Conservation (phyloP, 2,797 vertebrate genomes). For the Microcaecilia unicolor region DNA sequence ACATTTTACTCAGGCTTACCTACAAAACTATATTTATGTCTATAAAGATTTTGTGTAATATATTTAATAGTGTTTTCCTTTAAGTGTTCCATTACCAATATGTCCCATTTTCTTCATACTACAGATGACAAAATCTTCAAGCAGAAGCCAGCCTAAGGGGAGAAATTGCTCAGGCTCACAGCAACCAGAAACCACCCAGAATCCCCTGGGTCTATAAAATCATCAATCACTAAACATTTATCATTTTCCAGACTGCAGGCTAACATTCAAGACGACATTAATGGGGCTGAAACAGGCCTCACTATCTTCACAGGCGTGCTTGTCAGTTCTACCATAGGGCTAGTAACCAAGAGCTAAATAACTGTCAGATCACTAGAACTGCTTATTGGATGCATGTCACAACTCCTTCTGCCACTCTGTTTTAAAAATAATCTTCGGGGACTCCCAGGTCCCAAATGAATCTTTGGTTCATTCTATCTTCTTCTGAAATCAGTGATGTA, state of each 20-base stretch:
- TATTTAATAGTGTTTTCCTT: no score
- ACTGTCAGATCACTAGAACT: constrained; percentile 48
- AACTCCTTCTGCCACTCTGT: constrained; percentile 30
- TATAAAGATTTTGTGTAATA: constrained; percentile 3
- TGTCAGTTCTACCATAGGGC: constrained; percentile 56
- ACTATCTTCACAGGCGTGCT: constrained; percentile 38
- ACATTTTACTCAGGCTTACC: background rate
- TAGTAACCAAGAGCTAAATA: constrained; percentile 49
- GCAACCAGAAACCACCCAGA: constrained; percentile 23
- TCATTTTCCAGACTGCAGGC: constrained; percentile 55
- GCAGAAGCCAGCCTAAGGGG: constrained; percentile 7
- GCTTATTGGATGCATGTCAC: constrained; percentile 48
- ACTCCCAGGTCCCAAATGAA: constrained; percentile 53
- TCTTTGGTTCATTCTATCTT: constrained; percentile 47
- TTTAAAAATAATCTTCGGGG: constrained; percentile 42
- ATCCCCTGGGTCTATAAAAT: constrained; percentile 50
- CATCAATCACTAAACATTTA: constrained; percentile 71
- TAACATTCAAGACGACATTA: constrained; percentile 44
- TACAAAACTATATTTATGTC: background rate
- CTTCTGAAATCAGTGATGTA: constrained; percentile 53
- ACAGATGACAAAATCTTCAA: constrained; percentile 9
- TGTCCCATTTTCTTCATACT: background rate
- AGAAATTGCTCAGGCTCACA: constrained; percentile 22
- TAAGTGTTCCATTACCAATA: background rate
- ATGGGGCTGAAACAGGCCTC: constrained; percentile 40